Conservation (phyloP, 2,888 invertebrate genomes). For the Clivina fossor region DNA sequence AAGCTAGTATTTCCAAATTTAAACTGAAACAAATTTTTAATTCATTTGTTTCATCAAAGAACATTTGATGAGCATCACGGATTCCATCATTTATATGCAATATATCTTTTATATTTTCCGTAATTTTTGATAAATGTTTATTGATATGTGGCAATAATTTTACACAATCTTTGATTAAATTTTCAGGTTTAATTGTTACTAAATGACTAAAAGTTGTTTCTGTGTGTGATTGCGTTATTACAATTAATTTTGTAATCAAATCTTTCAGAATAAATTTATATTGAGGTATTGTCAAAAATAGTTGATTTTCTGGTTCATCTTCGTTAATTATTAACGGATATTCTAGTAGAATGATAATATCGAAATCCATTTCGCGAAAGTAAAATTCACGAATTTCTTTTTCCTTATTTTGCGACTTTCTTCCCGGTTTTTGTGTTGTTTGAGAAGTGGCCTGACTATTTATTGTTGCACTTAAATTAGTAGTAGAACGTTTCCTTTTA, state of each 20-base stretch:
- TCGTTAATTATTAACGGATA: conserved; percentile 50
- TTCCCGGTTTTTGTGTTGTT: conserved; percentile 7
- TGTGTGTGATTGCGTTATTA: conserved; percentile 47
- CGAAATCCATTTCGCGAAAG: conserved; percentile 62
- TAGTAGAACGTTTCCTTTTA: conserved; percentile 19
- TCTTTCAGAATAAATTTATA: conserved; percentile 62
- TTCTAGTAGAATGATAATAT: conserved; percentile 60
- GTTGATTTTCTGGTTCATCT: conserved; percentile 22
- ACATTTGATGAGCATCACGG: conserved; percentile 60
- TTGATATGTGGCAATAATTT: conserved; percentile 56
- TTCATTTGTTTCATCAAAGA: conserved; percentile 55
- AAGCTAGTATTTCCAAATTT: conserved; percentile 51
- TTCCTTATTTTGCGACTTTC: conserved; percentile 7
- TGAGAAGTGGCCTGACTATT: conserved; percentile 7
- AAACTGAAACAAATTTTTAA: conserved; percentile 53
- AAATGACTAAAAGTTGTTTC: conserved; percentile 44
- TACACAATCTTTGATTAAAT: conserved; percentile 50
- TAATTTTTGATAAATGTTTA: conserved; percentile 52
- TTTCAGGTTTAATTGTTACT: conserved; percentile 46
- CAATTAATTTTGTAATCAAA: conserved; percentile 59
- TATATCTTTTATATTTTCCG: conserved; percentile 50
- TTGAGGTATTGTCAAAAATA: conserved; percentile 38
- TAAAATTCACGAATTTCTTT: conserved; percentile 35
- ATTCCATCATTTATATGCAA: conserved; percentile 58
- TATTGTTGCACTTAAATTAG: conserved; percentile 14